These are phyloP conservation scores for Diaprepes abbreviatus DNA, from an alignment of 2,888 invertebrate species.

Conservation along the genomic window DNA sequence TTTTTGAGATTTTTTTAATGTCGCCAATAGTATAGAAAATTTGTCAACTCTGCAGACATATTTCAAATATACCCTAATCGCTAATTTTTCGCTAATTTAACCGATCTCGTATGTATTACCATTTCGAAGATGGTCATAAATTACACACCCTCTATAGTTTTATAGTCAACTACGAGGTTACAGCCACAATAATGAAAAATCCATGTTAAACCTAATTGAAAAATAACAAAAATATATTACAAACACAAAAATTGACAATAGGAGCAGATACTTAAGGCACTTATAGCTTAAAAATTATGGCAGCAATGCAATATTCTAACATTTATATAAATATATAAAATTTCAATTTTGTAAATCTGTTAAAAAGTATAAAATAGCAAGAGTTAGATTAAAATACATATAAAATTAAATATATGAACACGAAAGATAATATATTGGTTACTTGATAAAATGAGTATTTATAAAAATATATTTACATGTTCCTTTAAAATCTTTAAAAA, in stretches of 20 bases:
- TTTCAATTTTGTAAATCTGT: not conserved
- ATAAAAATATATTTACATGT: no score
- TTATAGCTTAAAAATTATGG: conserved; percentile 10
- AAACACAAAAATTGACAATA: conserved; percentile 16
- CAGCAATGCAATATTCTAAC: conserved; percentile 8
- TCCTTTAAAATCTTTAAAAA: no score
- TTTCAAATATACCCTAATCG: no score
- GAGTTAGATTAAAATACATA: not conserved
- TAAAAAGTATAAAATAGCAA: not conserved
- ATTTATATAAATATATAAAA: conserved; percentile 3
- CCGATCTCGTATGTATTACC: no score
- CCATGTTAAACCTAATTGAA: conserved; percentile 1
- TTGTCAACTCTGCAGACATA: no score
- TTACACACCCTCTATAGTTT: no score
- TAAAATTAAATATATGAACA: not conserved
- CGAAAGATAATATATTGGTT: not conserved
- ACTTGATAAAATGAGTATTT: not conserved
- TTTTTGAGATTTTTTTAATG: no score
- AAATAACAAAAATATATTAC: conserved; percentile 25
- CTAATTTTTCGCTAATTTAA: no score
- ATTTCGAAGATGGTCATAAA: no score
- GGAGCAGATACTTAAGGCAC: conserved; percentile 20
- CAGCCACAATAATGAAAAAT: no score
- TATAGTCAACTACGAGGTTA: no score
- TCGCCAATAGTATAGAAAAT: no score